Conservation (phyloP, 2,113 vertebrate genomes). For the Isichthys henryi region DNA sequence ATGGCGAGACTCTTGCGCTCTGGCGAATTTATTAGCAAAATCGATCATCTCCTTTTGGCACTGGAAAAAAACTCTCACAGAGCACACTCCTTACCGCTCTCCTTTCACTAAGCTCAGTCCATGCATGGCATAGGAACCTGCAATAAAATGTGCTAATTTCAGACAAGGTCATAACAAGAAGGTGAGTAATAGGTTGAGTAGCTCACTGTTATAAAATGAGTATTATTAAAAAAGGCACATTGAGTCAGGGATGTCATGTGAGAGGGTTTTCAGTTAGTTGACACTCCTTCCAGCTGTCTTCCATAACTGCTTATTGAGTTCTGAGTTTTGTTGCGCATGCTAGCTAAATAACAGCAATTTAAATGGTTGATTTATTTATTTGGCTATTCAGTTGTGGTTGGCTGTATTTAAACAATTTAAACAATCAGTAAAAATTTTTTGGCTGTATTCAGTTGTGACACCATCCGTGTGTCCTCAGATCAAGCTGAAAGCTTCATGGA, state of each 20-base stretch:
- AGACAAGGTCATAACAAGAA: not conserved
- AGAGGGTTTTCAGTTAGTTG: not conserved
- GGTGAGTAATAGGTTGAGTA: not conserved
- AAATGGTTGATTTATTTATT: not conserved
- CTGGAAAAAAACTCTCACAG: too few relatives aligned
- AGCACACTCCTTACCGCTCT: too few relatives aligned
- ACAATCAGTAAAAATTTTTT: too few relatives aligned
- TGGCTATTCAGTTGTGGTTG: not conserved
- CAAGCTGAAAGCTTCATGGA: not conserved
- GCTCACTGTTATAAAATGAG: not conserved
- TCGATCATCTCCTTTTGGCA: not conserved
- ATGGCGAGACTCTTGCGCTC: not conserved
- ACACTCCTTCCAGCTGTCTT: not conserved
- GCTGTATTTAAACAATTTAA: not conserved
- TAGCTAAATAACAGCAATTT: not conserved
- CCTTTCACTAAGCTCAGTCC: not conserved
- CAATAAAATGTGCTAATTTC: not conserved
- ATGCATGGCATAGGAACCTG: not conserved
- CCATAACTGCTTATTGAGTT: not conserved
- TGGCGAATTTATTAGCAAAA: not conserved
- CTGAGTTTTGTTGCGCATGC: not conserved
- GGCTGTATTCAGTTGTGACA: not conserved
- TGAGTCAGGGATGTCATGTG: not conserved
- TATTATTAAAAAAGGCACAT: not conserved
- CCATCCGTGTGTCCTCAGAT: not conserved